These are phyloP conservation scores for Callyntrura guangdongensis DNA, from an alignment of 2,888 invertebrate species.

Conservation along the genomic window DNA sequence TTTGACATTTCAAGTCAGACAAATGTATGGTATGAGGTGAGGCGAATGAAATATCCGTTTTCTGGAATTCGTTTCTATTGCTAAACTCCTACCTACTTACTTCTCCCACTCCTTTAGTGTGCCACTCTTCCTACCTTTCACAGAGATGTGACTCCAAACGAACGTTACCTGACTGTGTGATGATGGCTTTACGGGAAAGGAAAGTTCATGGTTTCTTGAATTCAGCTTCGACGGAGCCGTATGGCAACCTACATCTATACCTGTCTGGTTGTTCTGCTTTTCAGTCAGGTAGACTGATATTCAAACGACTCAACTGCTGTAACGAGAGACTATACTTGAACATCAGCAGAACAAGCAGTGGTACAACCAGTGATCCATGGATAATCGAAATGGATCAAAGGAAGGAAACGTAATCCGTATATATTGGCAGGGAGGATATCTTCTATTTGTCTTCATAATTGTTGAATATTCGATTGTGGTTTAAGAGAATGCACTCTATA, in stretches of 20 bases:
- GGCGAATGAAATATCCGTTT: conserved; percentile 66
- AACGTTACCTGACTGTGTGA: background rate
- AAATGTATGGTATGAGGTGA: conserved; percentile 63
- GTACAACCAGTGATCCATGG: conserved; percentile 71
- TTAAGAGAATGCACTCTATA: conserved; percentile 10
- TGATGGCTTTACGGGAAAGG: background rate
- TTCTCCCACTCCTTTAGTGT: background rate
- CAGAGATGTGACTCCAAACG: background rate
- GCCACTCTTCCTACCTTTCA: background rate
- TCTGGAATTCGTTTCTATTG: background rate
- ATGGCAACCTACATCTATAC: background rate
- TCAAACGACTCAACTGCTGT: conserved; percentile 15
- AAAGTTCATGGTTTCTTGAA: background rate
- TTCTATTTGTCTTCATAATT: conserved; percentile 71
- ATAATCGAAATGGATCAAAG: conserved; percentile 80
- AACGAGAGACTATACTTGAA: conserved; percentile 13
- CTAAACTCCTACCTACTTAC: background rate
- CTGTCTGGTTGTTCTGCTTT: background rate
- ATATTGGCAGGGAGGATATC: conserved; percentile 51
- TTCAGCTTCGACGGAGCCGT: background rate
- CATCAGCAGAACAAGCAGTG: conserved; percentile 21
- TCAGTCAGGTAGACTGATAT: background rate
- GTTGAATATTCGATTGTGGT: conserved; percentile 54
- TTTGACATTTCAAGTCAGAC: conserved; percentile 72
- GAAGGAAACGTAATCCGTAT: conserved; percentile 67